Evolutionary conservation across 2,113 vertebrate species (phyloP).

Genomic region (Oryzias javanicus): DNA sequence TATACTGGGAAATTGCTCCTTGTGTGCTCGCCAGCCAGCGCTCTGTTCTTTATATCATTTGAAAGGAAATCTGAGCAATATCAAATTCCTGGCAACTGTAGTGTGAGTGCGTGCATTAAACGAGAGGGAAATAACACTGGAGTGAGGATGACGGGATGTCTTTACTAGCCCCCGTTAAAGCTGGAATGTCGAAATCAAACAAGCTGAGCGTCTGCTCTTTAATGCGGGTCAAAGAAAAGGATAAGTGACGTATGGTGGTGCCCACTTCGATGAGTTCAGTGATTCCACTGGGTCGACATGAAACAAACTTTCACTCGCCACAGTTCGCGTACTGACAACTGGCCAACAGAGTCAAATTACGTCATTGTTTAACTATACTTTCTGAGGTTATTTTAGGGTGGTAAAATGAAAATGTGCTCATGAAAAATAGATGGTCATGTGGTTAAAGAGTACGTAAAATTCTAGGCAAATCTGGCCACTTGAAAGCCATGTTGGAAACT

Average conservation of each 20-base stretch:
- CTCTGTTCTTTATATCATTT: slow-evolving; percentile 45
- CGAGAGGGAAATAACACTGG: slow-evolving; percentile 24
- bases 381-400: too few relatives aligned
- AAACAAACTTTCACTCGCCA: not conserved
- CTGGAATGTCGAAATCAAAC: slow-evolving; percentile 48
- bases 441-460: not conserved
- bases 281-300: slow-evolving; percentile 9
- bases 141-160: slow-evolving; percentile 28
- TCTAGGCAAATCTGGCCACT: not conserved
- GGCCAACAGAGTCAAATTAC: not conserved
- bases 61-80: slow-evolving; percentile 60
- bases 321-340: not conserved
- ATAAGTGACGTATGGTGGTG: not conserved
- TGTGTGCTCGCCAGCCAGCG: slow-evolving; percentile 52
- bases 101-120: slow-evolving; percentile 29
- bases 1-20: slow-evolving; percentile 45
- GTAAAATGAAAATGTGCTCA: too few relatives aligned
- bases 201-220: slow-evolving; percentile 24
- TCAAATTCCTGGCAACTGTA: slow-evolving; percentile 55
- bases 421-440: too few relatives aligned
- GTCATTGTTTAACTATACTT: too few relatives aligned
- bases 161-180: slow-evolving; percentile 39
- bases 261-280: slow-evolving; percentile 17
- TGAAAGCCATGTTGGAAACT: not conserved
- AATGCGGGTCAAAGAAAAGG: slow-evolving; percentile 31